Evolutionary conservation across 2,797 vertebrate species (phyloP).

Genomic region (Triplophysa yarkandensis): DNA sequence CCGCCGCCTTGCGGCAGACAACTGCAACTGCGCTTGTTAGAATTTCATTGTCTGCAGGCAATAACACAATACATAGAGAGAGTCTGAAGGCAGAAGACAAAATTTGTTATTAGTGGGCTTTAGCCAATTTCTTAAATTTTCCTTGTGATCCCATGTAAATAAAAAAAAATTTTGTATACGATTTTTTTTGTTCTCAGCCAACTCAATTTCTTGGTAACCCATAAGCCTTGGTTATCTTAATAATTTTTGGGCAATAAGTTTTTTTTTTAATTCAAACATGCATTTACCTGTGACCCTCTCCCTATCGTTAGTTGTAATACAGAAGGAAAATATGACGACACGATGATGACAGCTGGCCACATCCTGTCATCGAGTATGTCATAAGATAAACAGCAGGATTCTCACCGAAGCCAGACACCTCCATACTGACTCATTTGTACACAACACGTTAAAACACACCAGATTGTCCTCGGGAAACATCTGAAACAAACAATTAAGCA

Average conservation of each 20-base stretch:
- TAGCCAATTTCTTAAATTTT: constrained; percentile 16
- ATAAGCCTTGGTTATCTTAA: not conserved
- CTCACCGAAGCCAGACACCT: not conserved
- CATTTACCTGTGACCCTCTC: not conserved
- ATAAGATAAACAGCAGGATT: not conserved
- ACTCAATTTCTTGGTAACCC: not conserved
- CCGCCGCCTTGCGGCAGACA: constrained; percentile 15
- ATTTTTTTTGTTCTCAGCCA: too few relatives aligned
- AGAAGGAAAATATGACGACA: not conserved
- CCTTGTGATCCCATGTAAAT: too few relatives aligned
- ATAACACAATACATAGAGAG: not conserved
- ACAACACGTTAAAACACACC: not conserved
- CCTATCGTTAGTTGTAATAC: not conserved
- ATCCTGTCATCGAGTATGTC: not conserved
- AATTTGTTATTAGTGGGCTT: constrained; percentile 9
- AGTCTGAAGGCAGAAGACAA: not conserved
- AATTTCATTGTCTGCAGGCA: constrained; percentile 6
- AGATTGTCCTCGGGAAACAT: not conserved
- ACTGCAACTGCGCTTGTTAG: not conserved
- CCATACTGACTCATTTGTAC: not conserved
- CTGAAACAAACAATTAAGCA: not conserved
- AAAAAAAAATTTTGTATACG: too few relatives aligned
- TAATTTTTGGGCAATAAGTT: not conserved
- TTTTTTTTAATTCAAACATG: too few relatives aligned
- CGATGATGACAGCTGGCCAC: not conserved